Conservation (phyloP, 2,888 invertebrate species). For the Lumbricus terrestris region DNA sequence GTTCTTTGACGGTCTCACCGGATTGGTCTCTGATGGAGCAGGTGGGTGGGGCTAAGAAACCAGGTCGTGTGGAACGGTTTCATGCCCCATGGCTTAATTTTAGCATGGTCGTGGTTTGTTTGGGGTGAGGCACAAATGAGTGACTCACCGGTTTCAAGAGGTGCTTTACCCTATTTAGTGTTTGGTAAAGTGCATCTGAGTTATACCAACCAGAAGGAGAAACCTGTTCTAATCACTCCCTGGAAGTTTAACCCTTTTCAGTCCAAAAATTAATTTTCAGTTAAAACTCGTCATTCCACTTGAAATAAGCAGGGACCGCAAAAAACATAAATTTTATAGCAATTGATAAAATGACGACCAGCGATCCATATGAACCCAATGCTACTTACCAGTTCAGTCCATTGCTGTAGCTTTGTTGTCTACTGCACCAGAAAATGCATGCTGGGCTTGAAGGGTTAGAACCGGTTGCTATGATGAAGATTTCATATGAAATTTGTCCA, state of each 20-base stretch:
- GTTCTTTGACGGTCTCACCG: neutral
- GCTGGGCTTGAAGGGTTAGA: too few relatives aligned
- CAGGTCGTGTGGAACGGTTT: neutral
- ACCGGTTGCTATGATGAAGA: too few relatives aligned
- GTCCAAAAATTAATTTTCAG: too few relatives aligned
- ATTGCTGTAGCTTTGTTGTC: too few relatives aligned
- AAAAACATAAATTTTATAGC: too few relatives aligned
- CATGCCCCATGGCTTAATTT: neutral
- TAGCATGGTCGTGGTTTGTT: neutral
- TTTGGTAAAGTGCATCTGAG: neutral
- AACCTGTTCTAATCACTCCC: neutral
- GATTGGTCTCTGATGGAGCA: neutral
- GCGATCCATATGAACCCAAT: too few relatives aligned
- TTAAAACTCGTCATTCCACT: too few relatives aligned
- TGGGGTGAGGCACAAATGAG: neutral
- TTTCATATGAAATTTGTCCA: neutral
- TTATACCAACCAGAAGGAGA: neutral
- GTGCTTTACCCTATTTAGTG: neutral
- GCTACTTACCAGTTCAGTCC: too few relatives aligned
- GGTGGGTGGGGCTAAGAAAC: neutral
- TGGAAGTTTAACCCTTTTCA: neutral
- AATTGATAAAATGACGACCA: too few relatives aligned
- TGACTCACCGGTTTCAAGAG: neutral
- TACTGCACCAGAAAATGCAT: too few relatives aligned
- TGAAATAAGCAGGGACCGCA: too few relatives aligned